phyloP scores from a whole-genome alignment of 2,113 vertebrate genomes.

The Murina feae region DNA sequence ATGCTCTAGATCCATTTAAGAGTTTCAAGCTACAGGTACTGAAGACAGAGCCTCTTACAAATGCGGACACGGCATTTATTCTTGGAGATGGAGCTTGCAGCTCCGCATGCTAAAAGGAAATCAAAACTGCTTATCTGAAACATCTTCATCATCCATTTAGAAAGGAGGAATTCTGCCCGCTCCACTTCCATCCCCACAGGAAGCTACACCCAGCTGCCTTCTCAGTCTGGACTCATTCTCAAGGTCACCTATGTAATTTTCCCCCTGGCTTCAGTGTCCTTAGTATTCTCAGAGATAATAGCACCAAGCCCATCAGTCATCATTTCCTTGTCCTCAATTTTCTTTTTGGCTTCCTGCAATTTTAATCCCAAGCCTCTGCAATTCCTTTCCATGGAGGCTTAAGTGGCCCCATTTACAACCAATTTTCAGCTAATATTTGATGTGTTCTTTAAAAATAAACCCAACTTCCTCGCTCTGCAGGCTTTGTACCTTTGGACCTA shows the following conservation, averaged over 20 bases:
- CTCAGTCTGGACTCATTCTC: constrained; percentile 36
- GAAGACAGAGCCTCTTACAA: not conserved
- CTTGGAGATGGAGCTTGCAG: not conserved
- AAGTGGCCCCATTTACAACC: constrained; percentile 74
- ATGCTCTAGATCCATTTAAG: not conserved
- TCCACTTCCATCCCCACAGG: not conserved
- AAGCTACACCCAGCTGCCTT: constrained; percentile 42
- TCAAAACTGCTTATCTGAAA: constrained; percentile 44
- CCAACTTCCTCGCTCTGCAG: constrained; percentile 54
- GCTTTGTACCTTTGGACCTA: constrained; percentile 70
- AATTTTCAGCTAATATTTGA: constrained; percentile 74
- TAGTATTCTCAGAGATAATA: constrained; percentile 71
- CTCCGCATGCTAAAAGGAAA: not conserved
- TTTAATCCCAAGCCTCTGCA: constrained; percentile 62
- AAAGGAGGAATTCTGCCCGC: constrained; percentile 21
- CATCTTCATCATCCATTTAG: constrained; percentile 34
- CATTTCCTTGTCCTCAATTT: constrained; percentile 77
- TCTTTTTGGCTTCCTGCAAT: constrained; percentile 77
- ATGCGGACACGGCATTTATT: not conserved
- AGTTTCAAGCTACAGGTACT: not conserved
- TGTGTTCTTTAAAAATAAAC: constrained; percentile 72
- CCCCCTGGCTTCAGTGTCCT: constrained; percentile 46
- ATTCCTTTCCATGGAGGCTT: constrained; percentile 50
- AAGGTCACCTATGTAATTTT: constrained; percentile 72
- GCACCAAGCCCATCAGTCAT: constrained; percentile 55